Evolutionary conservation across 2,113 vertebrate genomes (phyloP), one percentile per base, ranked within the genome.

Genomic region (Calyptommatus sinebrachiatus): DNA sequence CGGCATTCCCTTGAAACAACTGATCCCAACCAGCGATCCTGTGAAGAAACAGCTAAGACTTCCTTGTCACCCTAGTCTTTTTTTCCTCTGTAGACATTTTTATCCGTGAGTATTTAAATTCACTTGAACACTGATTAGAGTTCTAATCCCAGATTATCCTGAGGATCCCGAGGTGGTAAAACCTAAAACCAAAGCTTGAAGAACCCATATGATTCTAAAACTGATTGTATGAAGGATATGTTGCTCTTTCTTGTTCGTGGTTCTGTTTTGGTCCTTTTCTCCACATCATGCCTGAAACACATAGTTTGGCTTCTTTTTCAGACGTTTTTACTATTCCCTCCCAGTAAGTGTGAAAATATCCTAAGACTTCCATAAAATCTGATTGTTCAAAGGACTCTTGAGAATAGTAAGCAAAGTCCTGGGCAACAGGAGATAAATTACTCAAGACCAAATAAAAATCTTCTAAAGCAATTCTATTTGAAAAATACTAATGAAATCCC

Each of bases 321-420:
- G 66, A 28, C 83, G 88, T 86, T 85, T 41, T 2, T 29, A 29
- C n/a, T 29, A 28, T 14, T 66, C 9, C 61, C 22, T 62, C 61
- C 22, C 9, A 50, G 48, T 50, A 11, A 14, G 8, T 50, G 48
- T 50, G 8, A 5, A 18, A 18, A 24, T 62, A 6, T 29, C n/a
- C 65, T 66, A 16, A 14, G 14, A 7, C 6, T 16, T 2, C 28
- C 65, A 29, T 14, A 31, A 29, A 66, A 18, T 29, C 12, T 20
- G n/a, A n/a, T 28, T 11, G 5, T 11, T 29, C 29, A 28, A 14
- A 12, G 28, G 26, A 66, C 11, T 11, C n/a, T 29, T 18, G 11
- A 29, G 65, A 29, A 29, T 16, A 66, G 16, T 11, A 29, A 16
- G 65, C 12, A n/a, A 66, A 6, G 22, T 16, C 12, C 65, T 29